A percentile compares a stretch with the other conserved stretches of the same genome.
phyloP scores from a whole-genome alignment of 2,113 vertebrate species.

The Microtus ochrogaster region DNA sequence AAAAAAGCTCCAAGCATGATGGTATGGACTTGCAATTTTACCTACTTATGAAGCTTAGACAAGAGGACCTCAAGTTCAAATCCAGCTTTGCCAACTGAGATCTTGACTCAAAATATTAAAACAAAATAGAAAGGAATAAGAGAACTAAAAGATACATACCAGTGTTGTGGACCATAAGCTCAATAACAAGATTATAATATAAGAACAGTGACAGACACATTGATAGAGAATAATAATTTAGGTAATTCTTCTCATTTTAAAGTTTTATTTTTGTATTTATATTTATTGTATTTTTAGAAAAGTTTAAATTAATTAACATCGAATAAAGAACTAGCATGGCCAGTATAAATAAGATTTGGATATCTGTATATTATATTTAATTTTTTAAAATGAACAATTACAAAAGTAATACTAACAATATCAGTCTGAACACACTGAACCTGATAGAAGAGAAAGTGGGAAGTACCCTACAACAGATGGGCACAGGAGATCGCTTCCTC shows the following conservation, averaged over 20 bases:
- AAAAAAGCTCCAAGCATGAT: background rate
- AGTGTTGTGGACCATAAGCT: too few species aligned
- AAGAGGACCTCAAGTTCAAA: background rate
- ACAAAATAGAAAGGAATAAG: too few species aligned
- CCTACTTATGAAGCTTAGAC: background rate
- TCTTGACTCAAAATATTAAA: background rate
- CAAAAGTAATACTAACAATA: background rate
- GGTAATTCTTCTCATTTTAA: background rate
- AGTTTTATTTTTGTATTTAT: slow-evolving; percentile 14
- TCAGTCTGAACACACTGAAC: too few species aligned
- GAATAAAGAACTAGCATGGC: background rate
- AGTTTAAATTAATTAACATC: background rate
- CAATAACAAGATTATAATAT: background rate
- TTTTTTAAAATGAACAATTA: too few species aligned
- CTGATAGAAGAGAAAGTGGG: too few species aligned
- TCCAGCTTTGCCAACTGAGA: too few species aligned
- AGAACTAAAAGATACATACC: too few species aligned
- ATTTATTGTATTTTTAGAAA: background rate
- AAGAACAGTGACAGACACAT: background rate
- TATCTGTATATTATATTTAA: background rate
- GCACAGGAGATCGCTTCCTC: too few species aligned
- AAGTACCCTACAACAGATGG: too few species aligned
- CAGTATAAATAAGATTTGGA: background rate
- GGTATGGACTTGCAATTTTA: background rate
- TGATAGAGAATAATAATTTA: background rate